Conservation (phyloP, 92 coral and sea anemone genomes). For the Actinernus sp. region DNA sequence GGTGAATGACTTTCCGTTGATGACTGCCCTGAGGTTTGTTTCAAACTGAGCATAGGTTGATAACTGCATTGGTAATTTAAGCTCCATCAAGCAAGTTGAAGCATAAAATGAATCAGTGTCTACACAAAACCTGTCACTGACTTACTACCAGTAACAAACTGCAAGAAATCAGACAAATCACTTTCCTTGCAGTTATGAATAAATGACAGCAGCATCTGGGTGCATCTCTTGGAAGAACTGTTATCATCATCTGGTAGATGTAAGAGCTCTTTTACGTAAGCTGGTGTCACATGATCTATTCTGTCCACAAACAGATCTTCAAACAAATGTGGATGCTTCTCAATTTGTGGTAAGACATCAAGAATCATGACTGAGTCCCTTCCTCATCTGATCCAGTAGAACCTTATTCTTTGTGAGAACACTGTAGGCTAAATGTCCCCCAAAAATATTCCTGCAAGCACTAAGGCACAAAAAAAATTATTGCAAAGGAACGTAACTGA, state of each 20-base stretch:
- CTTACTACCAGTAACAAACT: conserved; percentile 48
- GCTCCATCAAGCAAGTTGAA: conserved; percentile 58
- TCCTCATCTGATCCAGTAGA: conserved; percentile 58
- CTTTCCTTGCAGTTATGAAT: conserved; percentile 39
- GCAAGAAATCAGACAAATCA: conserved; percentile 26
- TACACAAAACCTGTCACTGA: no score
- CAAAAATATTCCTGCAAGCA: no score
- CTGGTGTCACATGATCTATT: conserved; percentile 31
- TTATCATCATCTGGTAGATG: conserved; percentile 47
- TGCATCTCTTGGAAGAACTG: conserved; percentile 21
- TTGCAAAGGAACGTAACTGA: no score
- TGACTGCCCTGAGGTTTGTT: conserved; percentile 28
- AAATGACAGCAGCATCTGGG: conserved; percentile 52
- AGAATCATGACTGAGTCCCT: conserved; percentile 51
- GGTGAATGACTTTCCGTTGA: conserved; percentile 34
- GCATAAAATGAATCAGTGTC: no score
- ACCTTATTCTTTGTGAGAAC: conserved; percentile 60
- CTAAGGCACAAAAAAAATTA: no score
- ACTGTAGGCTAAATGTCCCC: conserved; percentile 41
- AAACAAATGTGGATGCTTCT: conserved; percentile 51
- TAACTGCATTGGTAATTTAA: conserved; percentile 35
- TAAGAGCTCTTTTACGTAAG: conserved; percentile 33
- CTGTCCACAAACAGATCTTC: conserved; percentile 63
- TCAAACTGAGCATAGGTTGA: conserved; percentile 39
- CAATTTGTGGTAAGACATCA: conserved; percentile 40